Evolutionary conservation across 2,888 invertebrate species (phyloP).

Genomic region (Drosophila quinaria): DNA sequence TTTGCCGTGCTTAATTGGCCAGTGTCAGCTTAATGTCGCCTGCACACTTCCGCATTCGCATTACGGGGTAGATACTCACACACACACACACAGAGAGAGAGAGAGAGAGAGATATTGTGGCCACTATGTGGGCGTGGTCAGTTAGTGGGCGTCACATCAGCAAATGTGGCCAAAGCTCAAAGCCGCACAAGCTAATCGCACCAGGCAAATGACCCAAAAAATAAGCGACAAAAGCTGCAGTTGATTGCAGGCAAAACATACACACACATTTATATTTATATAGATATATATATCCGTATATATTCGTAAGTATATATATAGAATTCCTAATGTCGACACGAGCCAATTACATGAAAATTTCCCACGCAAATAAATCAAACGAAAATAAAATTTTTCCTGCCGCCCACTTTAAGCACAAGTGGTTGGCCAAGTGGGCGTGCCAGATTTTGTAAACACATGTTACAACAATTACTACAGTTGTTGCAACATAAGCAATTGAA

Average conservation of each 20-base stretch:
- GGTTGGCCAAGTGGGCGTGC: constrained; percentile 40
- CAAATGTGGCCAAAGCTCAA: constrained; percentile 38
- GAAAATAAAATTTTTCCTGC: constrained; percentile 10
- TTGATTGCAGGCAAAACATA: constrained; percentile 50
- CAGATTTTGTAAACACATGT: constrained; percentile 55
- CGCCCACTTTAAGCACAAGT: constrained; percentile 20
- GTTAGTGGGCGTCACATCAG: constrained; percentile 35
- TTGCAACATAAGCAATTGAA: constrained; percentile 43
- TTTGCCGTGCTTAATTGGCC: constrained; percentile 77
- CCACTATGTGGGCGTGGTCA: constrained; percentile 33
- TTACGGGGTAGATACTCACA: constrained; percentile 8
- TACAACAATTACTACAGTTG: constrained; percentile 54
- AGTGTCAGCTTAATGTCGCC: constrained; percentile 76
- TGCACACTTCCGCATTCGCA: constrained; percentile 58
- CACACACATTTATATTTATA: not conserved
- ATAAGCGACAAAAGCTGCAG: constrained; percentile 68
- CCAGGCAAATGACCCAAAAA: constrained; percentile 73
- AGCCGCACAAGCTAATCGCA: constrained; percentile 67
- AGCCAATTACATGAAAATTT: constrained; percentile 67
- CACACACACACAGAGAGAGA: constrained; percentile 14
- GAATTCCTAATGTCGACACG: constrained; percentile 56
- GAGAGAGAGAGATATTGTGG: constrained; percentile 8
- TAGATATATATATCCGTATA: constrained; percentile 9
- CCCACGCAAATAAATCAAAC: constrained; percentile 71
- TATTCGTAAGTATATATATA: constrained; percentile 45